Evolutionary conservation across 1,140 invertebrate species (phyloP).

Genomic region (Eciton burchellii): DNA sequence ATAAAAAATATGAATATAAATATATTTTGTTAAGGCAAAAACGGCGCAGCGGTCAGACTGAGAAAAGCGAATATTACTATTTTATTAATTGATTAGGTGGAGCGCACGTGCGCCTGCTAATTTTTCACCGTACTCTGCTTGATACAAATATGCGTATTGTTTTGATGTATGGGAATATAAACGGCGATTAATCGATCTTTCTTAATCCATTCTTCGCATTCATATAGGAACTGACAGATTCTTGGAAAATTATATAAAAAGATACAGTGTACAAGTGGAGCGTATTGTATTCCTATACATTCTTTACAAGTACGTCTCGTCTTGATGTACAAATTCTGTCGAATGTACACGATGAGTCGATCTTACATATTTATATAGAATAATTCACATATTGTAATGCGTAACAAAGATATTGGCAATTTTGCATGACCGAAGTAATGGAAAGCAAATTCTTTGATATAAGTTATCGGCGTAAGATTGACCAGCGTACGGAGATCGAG

Average conservation of each 20-base stretch:
- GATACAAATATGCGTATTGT: conserved; percentile 52
- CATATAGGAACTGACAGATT: conserved; percentile 69
- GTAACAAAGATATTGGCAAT: conserved; percentile 70
- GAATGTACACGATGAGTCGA: conserved; percentile 68
- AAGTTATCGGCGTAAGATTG: conserved; percentile 47
- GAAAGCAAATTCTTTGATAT: conserved; percentile 15
- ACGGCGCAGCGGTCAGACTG: conserved; percentile 67
- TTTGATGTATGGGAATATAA: conserved; percentile 43
- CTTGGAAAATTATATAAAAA: conserved; percentile 67
- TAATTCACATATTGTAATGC: conserved; percentile 61
- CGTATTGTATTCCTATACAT: conserved; percentile 72
- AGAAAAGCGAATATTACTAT: conserved; percentile 67
- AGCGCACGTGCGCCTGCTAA: conserved; percentile 53
- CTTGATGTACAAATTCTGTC: conserved; percentile 59
- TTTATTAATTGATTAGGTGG: conserved; percentile 59
- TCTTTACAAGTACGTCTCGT: conserved; percentile 74
- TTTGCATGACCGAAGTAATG: conserved; percentile 25
- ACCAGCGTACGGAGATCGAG: conserved; percentile 61
- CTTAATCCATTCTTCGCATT: conserved; percentile 59
- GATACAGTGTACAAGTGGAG: conserved; percentile 70
- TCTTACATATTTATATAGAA: conserved; percentile 67
- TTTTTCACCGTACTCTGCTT: conserved; percentile 66
- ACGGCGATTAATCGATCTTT: conserved; percentile 59
- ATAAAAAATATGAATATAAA: conserved; percentile 38
- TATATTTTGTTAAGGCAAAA: conserved; percentile 64